A percentile compares a stretch with the other conserved stretches of the same genome.
These are phyloP conservation scores for Ifrita kowaldi DNA, from an alignment of 2,113 vertebrate species.

Conservation along the genomic window DNA sequence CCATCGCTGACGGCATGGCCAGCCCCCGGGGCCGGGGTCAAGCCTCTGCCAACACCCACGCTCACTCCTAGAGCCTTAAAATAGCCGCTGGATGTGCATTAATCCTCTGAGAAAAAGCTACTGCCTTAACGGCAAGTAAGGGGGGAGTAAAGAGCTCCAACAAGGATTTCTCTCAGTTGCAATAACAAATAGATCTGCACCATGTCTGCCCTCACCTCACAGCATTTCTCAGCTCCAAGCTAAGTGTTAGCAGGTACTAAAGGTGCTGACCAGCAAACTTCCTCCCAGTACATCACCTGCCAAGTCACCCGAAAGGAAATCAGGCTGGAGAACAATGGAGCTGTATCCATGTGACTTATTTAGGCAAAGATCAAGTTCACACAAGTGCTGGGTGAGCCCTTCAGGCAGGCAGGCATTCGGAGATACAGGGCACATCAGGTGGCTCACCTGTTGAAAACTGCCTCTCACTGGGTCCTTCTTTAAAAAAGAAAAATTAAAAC, in stretches of 20 bases:
- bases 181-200: not conserved
- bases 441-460: not conserved
- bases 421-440: not conserved
- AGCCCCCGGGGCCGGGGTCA: not conserved
- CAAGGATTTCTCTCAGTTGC: not conserved
- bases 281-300: not conserved
- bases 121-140: not conserved
- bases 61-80: not conserved
- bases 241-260: not conserved
- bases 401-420: not conserved
- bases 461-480: not conserved
- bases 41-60: not conserved
- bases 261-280: not conserved
- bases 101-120: not conserved
- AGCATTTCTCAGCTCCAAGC: not conserved
- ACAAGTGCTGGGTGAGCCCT: not conserved
- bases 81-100: not conserved
- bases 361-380: not conserved
- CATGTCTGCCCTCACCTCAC: not conserved
- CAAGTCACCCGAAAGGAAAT: not conserved
- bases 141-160: not conserved
- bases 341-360: not conserved
- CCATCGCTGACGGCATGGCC: accelerated
- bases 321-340: not conserved
- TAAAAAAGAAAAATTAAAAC: not conserved